phyloP scores from a whole-genome alignment of 2,888 invertebrate species.

The Atethmia centrago region DNA sequence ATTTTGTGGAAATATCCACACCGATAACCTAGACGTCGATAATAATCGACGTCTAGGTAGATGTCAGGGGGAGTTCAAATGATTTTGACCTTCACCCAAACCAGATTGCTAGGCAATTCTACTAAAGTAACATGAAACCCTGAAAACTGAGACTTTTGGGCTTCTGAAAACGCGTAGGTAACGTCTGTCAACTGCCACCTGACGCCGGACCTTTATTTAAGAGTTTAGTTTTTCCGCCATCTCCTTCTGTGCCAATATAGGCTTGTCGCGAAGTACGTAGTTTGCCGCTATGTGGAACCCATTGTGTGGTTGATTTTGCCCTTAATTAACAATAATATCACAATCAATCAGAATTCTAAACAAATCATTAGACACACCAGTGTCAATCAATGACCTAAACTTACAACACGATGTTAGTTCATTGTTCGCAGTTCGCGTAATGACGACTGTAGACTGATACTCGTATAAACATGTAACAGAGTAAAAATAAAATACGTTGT shows the following conservation, averaged over 20 bases:
- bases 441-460: neutral
- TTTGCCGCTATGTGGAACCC: neutral
- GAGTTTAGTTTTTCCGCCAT: neutral
- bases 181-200: neutral
- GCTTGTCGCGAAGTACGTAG: neutral
- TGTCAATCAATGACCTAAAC: neutral
- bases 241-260: neutral
- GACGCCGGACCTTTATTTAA: neutral
- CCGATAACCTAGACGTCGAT: too few species aligned
- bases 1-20: too few species aligned
- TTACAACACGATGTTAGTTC: neutral
- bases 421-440: neutral
- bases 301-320: neutral
- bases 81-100: neutral
- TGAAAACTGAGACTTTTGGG: neutral
- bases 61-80: neutral
- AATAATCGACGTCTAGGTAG: neutral
- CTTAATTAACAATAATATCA: neutral
- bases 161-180: neutral
- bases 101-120: neutral
- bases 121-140: neutral
- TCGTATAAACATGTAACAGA: slow-evolving; percentile 2
- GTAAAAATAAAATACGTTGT: slow-evolving; percentile 7
- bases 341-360: neutral
- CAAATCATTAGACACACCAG: neutral